Conservation (phyloP, 2,113 vertebrate species). For the Eurystomus gularis region DNA sequence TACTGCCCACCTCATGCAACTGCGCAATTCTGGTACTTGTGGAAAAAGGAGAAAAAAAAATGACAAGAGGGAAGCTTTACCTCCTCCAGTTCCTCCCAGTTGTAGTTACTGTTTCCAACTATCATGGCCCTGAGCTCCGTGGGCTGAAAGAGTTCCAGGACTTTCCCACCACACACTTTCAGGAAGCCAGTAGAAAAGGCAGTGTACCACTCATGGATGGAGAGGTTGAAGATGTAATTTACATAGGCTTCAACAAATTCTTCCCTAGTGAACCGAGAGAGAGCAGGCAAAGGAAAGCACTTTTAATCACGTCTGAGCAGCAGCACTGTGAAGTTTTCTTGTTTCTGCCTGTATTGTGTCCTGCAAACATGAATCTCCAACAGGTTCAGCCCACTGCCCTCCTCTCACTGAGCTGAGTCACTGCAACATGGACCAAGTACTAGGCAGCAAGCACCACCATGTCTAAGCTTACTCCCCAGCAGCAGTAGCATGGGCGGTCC, state of each 20-base stretch:
- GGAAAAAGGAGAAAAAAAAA: neutral
- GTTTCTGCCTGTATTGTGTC: neutral
- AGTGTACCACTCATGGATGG: slow-evolving; percentile 86
- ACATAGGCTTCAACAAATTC: slow-evolving; percentile 95
- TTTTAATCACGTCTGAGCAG: neutral
- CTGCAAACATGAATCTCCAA: neutral
- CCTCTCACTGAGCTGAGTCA: neutral
- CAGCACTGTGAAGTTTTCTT: neutral
- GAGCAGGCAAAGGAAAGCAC: slow-evolving; percentile 16
- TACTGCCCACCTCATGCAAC: neutral
- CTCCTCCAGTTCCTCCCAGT: slow-evolving; percentile 97
- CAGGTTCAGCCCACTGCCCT: neutral
- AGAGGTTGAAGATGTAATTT: slow-evolving; percentile 88
- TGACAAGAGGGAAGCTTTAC: slow-evolving; percentile 60
- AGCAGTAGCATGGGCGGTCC: neutral
- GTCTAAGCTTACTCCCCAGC: neutral
- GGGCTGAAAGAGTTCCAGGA: slow-evolving; percentile 94
- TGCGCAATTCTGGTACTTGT: neutral
- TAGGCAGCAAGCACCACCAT: neutral
- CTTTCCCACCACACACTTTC: slow-evolving; percentile 96
- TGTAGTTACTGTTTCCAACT: slow-evolving; percentile 95
- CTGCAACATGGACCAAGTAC: neutral
- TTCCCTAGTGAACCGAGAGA: slow-evolving; percentile 76
- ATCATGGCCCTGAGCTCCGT: slow-evolving; percentile 97
- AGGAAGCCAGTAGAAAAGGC: slow-evolving; percentile 94